Base-by-base conservation (phyloP, 2,797 vertebrate genomes). In the Gobionotothen gibberifrons region DNA sequence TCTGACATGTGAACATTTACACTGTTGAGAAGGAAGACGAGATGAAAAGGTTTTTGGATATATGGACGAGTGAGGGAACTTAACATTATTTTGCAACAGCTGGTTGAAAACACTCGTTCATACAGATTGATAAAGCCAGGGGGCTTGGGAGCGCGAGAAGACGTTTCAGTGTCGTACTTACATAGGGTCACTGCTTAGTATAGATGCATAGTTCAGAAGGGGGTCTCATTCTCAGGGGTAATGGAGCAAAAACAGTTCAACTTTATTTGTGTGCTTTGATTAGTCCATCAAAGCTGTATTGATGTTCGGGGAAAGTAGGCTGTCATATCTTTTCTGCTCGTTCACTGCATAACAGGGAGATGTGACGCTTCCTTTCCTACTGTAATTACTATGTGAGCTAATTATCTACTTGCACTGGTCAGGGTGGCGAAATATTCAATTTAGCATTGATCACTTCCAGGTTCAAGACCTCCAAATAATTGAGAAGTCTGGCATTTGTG, bases 1-100 rank as follows among this genome's bases (percentile, higher is more conserved):
- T 69, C n/a, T 43, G 54, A 69, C 51, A 70, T 85, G 89, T 89
- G 86, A 84, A 88, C 83, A 88, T 69, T 52, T 69, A 78, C 73
- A 81, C 42, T 19, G 52, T 22, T 17, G 44, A 69, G 52, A 44
- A 42, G 49, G 0, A 3, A 32, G 19, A 42, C 17, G 19, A 4
- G 36, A 22, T 14, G 16, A 19, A 26, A 26, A 26, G 26, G 26
- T 26, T 26, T 49, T 21, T 43, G 17, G 46, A 73, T 48, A 39
- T 63, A 47, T 14, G 48, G 66, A 78, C 10, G 26, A 55, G 46
- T 53, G 62, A 58, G 15, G 66, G 49, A 55, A 57, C 32, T 52
- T 70, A 44, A 69, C 26, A 66, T 79, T 78, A 53, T 39, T 84
- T 74, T 64, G 73, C 79, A 79, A 76, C 54, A 71, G 72, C 60